Percentiles rank a stretch among this genome's conserved stretches.
Conservation (phyloP, 2,888 invertebrate species). For the Pristionchus japonicus region DNA sequence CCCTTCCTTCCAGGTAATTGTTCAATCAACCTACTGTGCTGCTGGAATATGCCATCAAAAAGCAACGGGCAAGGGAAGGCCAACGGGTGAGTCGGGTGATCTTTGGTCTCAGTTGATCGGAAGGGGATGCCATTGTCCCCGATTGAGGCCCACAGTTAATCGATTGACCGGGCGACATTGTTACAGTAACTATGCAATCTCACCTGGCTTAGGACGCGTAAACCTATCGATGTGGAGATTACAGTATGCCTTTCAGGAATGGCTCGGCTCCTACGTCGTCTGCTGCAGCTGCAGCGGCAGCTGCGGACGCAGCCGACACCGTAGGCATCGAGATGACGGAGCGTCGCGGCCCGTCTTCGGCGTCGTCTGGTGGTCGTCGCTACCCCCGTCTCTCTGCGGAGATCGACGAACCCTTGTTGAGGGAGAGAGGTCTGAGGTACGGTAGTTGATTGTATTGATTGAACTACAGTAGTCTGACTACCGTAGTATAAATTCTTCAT, state of each 20-base stretch:
- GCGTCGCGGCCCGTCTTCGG: not conserved
- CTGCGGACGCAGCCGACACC: not conserved
- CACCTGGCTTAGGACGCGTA: too few species aligned
- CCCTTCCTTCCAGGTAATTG: not conserved
- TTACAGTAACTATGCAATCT: too few species aligned
- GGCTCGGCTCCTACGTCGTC: not conserved
- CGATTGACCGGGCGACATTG: too few species aligned
- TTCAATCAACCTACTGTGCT: not conserved
- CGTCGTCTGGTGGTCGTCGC: not conserved
- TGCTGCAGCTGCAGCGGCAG: not conserved
- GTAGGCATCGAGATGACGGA: not conserved
- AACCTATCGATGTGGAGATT: not conserved
- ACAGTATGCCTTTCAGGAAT: not conserved
- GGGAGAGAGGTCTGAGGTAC: not conserved
- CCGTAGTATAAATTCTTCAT: too few species aligned
- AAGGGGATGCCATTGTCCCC: too few species aligned
- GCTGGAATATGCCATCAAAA: not conserved
- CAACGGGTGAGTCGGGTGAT: not conserved
- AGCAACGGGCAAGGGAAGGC: not conserved
- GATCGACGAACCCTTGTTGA: slow-evolving; percentile 10
- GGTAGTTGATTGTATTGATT: too few species aligned
- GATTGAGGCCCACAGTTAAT: too few species aligned
- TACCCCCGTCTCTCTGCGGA: not conserved
- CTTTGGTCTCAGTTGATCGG: too few species aligned
- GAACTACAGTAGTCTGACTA: too few species aligned